Base-by-base conservation (phyloP, 35 echinoderm and acorn worm species). In the Strongylocentrotus purpuratus region DNA sequence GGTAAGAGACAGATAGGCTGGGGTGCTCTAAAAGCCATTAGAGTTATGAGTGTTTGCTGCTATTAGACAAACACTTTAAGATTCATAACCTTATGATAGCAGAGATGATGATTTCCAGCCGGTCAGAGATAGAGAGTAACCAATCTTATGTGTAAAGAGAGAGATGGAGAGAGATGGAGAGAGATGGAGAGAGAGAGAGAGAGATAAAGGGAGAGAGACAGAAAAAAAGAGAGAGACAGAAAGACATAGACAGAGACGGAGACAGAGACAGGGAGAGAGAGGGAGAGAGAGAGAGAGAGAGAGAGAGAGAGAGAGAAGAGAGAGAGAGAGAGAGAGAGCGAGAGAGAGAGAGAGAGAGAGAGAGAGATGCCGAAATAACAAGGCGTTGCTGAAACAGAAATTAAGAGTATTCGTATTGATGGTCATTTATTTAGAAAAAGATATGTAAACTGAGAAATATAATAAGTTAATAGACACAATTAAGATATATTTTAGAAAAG, bases 11-110 rank as follows among this genome's bases (percentile, higher is more conserved):
- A 12, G 61, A 78, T 28, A 8, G 65, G 28, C 20, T 28, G 22
- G 50, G 5, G 65, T 78, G 65, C 65, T 78, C 65, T 78, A n/a
- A 78, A n/a, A 78, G 65, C 65, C 65, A 78, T 78, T 78, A 78
- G 65, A 78, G 65, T 78, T 78, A 78, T 78, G 65, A 78, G 65
- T 78, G 65, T 78, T 78, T 78, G 65, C 65, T 78, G 65, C 28
- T 78, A 28, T n/a, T 78, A n/a, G 65, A 78, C 65, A 78, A 78
- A 78, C 65, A 78, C 65, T 78, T 78, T 78, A 78, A n/a, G 65
- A 78, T 78, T 78, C 65, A 78, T 78, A 78, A 78, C 20, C 65
- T 78, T 78, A 78, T 78, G 65, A 78, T 78, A 78, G 65, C 65
- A 78, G 65, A 15, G 65, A 78, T 78, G 65, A 78, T 78, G 65